Conservation (phyloP, 2,797 vertebrate species). For the Echeneis naucrates region DNA sequence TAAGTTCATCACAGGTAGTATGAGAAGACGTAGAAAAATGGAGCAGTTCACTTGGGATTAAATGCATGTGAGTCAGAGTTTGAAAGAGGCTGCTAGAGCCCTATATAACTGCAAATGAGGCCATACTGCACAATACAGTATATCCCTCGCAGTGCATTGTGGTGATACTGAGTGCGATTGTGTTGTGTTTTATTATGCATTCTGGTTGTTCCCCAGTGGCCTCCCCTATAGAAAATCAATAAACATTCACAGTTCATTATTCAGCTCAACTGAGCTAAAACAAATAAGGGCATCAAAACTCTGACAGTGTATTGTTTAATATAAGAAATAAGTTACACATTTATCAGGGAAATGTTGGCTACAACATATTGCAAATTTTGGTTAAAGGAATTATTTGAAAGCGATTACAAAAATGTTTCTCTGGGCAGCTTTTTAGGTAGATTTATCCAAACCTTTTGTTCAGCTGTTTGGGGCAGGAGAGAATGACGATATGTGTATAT, state of each 20-base stretch:
- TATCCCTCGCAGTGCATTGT: slow-evolving; percentile 31
- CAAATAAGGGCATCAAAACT: slow-evolving; percentile 29
- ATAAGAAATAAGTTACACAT: too few relatives aligned
- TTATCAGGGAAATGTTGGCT: too few relatives aligned
- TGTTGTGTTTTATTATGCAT: slow-evolving; percentile 38
- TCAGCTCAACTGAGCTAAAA: slow-evolving; percentile 55
- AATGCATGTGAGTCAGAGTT: slow-evolving; percentile 70
- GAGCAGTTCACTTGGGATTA: slow-evolving; percentile 77
- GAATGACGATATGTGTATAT: slow-evolving; percentile 5
- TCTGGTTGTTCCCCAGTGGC: slow-evolving; percentile 24
- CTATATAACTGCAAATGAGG: slow-evolving; percentile 76
- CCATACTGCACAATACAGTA: slow-evolving; percentile 55
- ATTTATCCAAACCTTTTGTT: slow-evolving; percentile 1
- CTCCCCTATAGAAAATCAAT: slow-evolving; percentile 59
- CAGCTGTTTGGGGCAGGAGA: background rate
- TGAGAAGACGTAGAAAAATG: slow-evolving; percentile 66
- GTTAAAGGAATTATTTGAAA: background rate
- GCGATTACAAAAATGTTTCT: background rate
- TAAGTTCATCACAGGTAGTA: slow-evolving; percentile 54
- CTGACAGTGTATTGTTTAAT: background rate
- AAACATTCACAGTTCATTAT: slow-evolving; percentile 41
- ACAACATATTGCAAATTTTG: background rate
- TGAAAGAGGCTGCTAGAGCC: slow-evolving; percentile 58
- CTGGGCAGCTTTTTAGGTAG: background rate
- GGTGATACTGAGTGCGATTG: slow-evolving; percentile 19